These are phyloP conservation scores for Lucilia sericata DNA, from an alignment of 1,140 invertebrate species.

Conservation along the genomic window DNA sequence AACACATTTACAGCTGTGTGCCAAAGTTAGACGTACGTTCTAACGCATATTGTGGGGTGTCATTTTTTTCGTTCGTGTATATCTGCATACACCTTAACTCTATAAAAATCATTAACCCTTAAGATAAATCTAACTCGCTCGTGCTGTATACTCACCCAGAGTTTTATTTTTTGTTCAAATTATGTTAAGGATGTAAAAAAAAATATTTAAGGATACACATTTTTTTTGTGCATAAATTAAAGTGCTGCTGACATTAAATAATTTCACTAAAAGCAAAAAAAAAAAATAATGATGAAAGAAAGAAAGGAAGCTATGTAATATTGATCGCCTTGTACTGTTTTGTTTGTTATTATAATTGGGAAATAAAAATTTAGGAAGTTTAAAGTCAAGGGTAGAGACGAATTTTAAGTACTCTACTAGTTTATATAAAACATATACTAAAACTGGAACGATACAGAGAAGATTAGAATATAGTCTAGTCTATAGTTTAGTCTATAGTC, in stretches of 20 bases:
- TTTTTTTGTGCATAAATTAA: conserved; percentile 40
- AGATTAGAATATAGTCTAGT: too few species aligned
- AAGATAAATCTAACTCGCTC: conserved; percentile 21
- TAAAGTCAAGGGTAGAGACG: too few species aligned
- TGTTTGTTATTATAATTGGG: background rate
- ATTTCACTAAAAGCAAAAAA: background rate
- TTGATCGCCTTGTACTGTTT: background rate
- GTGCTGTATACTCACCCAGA: background rate
- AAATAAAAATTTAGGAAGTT: background rate
- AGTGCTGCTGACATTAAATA: conserved; percentile 33
- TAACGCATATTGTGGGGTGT: conserved; percentile 30
- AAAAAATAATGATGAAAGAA: background rate
- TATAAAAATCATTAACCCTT: conserved; percentile 25
- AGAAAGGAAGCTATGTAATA: background rate
- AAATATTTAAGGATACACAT: conserved; percentile 22
- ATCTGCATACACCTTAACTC: background rate
- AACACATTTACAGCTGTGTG: conserved; percentile 25
- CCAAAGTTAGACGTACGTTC: background rate
- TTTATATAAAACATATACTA: too few species aligned
- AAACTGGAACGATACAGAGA: too few species aligned
- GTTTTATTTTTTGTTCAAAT: background rate
- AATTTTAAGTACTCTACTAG: too few species aligned
- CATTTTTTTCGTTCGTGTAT: conserved; percentile 20
- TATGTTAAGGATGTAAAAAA: background rate
- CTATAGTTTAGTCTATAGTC: too few species aligned